These are phyloP conservation scores for Maniola jurtina DNA, from an alignment of 1,140 invertebrate genomes.

Conservation along the genomic window DNA sequence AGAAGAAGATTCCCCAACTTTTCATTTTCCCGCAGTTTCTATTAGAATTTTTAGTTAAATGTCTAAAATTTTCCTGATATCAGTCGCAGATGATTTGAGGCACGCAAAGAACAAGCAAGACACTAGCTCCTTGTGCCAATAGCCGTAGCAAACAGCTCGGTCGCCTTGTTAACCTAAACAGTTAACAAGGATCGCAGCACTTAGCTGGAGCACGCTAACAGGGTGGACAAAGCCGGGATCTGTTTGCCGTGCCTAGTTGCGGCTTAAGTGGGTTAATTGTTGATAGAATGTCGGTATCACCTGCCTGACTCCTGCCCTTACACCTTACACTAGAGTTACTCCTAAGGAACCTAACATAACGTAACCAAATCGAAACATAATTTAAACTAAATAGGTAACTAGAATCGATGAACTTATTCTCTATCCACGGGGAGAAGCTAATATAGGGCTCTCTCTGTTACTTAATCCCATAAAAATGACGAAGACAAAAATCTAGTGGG, in stretches of 20 bases:
- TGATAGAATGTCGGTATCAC: conserved; percentile 58
- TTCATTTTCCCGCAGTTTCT: too few relatives aligned
- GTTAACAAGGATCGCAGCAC: conserved; percentile 74
- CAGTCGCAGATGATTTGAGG: conserved; percentile 20
- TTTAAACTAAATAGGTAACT: too few relatives aligned
- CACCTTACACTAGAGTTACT: background rate
- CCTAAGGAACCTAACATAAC: background rate
- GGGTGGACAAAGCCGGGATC: conserved; percentile 62
- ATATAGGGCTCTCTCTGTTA: too few relatives aligned
- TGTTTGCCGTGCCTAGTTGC: conserved; percentile 71
- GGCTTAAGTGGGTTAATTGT: conserved; percentile 65
- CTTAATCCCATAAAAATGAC: too few relatives aligned
- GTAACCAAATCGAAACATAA: too few relatives aligned
- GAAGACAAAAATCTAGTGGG: too few relatives aligned
- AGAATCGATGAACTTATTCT: too few relatives aligned
- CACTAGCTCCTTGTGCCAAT: conserved; percentile 61
- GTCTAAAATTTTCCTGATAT: too few relatives aligned
- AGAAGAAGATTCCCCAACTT: too few relatives aligned
- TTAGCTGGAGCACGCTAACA: conserved; percentile 61
- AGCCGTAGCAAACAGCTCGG: conserved; percentile 53
- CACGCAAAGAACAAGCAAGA: conserved; percentile 34
- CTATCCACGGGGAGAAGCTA: too few relatives aligned
- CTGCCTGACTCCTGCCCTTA: conserved; percentile 28
- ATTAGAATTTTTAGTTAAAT: too few relatives aligned
- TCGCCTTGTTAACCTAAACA: conserved; percentile 69